Conservation (phyloP, 2,113 vertebrate species). For the Pelecanoides urinatrix region DNA sequence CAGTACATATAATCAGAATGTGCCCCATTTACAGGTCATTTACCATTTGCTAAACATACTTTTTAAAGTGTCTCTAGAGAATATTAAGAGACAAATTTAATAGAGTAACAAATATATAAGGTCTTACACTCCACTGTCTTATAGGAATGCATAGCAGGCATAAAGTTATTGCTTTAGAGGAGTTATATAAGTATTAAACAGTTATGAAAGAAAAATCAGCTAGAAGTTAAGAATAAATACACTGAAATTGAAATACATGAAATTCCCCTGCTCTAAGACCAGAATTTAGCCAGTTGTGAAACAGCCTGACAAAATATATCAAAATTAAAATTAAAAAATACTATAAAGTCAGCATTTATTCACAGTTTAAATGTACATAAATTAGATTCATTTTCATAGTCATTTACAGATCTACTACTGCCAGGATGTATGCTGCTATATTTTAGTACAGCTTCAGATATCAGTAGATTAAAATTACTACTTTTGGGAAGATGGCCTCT, state of each 20-base stretch:
- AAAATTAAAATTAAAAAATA: neutral
- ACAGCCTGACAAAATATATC: neutral
- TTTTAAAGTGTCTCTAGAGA: neutral
- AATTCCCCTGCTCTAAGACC: neutral
- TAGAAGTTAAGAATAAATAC: neutral
- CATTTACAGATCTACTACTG: neutral
- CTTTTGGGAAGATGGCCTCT: neutral
- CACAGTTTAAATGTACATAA: neutral
- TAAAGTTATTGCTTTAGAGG: neutral
- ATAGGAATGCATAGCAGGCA: neutral
- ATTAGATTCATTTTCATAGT: neutral
- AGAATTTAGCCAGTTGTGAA: neutral
- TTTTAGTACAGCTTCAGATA: neutral
- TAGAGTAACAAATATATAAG: neutral
- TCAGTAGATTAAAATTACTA: neutral
- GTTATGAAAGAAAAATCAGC: neutral
- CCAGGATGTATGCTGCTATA: neutral
- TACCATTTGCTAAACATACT: neutral
- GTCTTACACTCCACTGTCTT: neutral
- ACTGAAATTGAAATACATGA: neutral
- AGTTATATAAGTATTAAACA: neutral
- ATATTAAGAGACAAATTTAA: neutral
- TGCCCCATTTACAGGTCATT: neutral
- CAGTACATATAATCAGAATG: neutral
- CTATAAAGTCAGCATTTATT: neutral